These are phyloP conservation scores for Selene dorsalis DNA, from an alignment of 2,797 vertebrate species.

Conservation along the genomic window DNA sequence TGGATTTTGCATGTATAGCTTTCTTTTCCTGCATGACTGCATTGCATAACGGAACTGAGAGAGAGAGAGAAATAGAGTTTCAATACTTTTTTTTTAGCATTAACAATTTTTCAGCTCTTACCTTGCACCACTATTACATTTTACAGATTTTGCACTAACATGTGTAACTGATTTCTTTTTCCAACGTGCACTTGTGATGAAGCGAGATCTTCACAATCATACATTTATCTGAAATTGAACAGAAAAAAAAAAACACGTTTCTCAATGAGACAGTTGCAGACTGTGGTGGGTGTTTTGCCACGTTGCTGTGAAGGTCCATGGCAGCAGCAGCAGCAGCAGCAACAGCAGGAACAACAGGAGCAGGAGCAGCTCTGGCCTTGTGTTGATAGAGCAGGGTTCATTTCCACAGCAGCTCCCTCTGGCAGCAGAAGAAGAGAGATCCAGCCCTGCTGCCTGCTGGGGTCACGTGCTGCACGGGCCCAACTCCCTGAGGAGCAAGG, in stretches of 20 bases:
- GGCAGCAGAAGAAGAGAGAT: constrained; percentile 46
- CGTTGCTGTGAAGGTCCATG: constrained; percentile 62
- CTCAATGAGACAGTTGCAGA: not conserved
- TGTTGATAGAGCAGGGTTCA: constrained; percentile 72
- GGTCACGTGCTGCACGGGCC: constrained; percentile 75
- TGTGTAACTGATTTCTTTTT: not conserved
- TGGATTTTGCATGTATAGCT: not conserved
- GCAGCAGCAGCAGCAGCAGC: constrained; percentile 22
- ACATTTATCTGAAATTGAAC: not conserved
- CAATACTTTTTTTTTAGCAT: not conserved
- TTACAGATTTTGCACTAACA: not conserved
- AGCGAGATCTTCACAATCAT: not conserved
- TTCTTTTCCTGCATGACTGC: not conserved
- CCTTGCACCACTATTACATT: not conserved
- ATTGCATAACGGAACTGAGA: not conserved
- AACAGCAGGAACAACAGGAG: too few relatives aligned
- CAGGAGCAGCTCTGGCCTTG: constrained; percentile 38
- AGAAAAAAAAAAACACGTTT: not conserved
- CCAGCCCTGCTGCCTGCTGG: constrained; percentile 62
- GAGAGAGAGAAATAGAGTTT: not conserved
- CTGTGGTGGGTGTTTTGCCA: constrained; percentile 70
- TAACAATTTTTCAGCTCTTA: not conserved
- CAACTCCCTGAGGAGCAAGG: constrained; percentile 71
- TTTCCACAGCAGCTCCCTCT: constrained; percentile 62
- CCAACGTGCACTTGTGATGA: not conserved